These are phyloP conservation scores for Steinernema carpocapsae DNA, from an alignment of 2,888 invertebrate species.

Conservation along the genomic window DNA sequence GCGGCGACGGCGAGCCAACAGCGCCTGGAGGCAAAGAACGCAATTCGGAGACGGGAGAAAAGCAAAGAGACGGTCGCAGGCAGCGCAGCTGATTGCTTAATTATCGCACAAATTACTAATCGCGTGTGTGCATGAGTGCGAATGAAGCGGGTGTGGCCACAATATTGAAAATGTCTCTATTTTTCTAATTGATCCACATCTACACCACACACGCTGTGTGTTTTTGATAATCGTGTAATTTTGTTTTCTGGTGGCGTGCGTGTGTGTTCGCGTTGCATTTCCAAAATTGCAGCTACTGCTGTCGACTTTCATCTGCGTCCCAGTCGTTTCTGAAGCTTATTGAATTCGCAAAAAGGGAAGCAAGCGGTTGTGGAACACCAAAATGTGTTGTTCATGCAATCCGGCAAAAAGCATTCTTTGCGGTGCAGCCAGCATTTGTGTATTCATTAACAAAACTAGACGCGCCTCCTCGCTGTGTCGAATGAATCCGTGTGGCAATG, in stretches of 20 bases:
- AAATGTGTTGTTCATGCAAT: neutral
- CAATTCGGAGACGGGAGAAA: neutral
- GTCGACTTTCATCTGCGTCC: neutral
- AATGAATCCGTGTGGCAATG: too few species aligned
- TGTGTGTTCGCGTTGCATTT: neutral
- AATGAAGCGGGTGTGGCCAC: neutral
- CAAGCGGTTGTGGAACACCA: neutral
- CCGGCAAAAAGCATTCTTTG: neutral
- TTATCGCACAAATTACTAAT: conserved; percentile 6
- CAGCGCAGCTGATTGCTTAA: conserved; percentile 29
- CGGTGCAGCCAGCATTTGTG: too few species aligned
- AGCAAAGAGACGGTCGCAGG: neutral
- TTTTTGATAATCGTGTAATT: neutral
- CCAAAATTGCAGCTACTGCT: conserved; percentile 1
- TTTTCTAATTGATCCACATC: too few species aligned
- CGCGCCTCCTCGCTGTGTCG: too few species aligned
- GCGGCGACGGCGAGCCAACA: neutral
- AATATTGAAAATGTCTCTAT: too few species aligned
- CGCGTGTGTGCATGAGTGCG: neutral
- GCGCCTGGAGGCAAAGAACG: conserved; percentile 30
- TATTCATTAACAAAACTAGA: too few species aligned
- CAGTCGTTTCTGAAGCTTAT: neutral
- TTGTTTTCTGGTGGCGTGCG: neutral
- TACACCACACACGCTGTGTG: too few species aligned
- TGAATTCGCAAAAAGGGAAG: neutral